phyloP scores from a whole-genome alignment of 2,888 invertebrate genomes.

The Pseudeuparius sepicola region DNA sequence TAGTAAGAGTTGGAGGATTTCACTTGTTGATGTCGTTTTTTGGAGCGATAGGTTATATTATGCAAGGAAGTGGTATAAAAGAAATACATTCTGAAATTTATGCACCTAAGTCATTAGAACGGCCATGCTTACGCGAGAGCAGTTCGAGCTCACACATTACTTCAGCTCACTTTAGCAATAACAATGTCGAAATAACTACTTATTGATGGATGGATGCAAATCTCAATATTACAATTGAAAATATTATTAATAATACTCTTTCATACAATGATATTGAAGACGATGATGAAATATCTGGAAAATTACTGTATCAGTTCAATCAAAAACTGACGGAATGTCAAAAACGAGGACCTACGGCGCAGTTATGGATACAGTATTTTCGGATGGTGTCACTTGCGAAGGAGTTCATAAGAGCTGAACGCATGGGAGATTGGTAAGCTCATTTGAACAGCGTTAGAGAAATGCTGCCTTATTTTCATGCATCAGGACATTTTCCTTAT shows the following conservation, averaged over 20 bases:
- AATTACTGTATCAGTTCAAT: conserved; percentile 28
- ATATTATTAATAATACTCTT: conserved; percentile 26
- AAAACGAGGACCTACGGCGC: conserved; percentile 11
- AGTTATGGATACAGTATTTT: conserved; percentile 11
- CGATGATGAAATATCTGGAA: conserved; percentile 26
- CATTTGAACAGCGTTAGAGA: conserved; percentile 32
- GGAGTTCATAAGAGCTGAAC: conserved; percentile 34
- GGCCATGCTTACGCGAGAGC: no score
- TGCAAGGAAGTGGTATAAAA: conserved; percentile 35
- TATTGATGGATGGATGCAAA: conserved; percentile 28
- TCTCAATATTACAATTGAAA: conserved; percentile 22
- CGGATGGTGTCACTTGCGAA: conserved; percentile 32
- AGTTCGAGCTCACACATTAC: conserved; percentile 26
- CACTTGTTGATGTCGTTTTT: conserved; percentile 34
- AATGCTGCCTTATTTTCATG: conserved; percentile 34
- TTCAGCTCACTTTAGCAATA: conserved; percentile 30
- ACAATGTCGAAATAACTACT: conserved; percentile 28
- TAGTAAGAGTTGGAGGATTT: conserved; percentile 28
- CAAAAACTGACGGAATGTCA: conserved; percentile 26
- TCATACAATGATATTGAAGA: conserved; percentile 30
- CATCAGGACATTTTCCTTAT: conserved; percentile 27
- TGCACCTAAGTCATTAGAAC: conserved; percentile 26
- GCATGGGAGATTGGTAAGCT: conserved; percentile 34
- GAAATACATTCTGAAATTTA: conserved; percentile 25
- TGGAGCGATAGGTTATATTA: conserved; percentile 33